Evolutionary conservation across 2,888 invertebrate species (phyloP).

Genomic region (Drosophila paracracens): DNA sequence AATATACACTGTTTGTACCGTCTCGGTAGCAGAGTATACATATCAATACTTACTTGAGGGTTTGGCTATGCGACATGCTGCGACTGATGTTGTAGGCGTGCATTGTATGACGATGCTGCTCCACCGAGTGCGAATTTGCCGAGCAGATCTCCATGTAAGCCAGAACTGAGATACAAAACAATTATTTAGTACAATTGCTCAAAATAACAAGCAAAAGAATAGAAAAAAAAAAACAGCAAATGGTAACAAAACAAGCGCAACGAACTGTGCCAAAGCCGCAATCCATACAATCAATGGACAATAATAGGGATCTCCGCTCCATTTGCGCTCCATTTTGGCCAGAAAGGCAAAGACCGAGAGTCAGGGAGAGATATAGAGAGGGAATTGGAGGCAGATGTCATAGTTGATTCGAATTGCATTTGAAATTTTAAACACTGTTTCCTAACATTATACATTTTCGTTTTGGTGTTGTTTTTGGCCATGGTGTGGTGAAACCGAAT

Average conservation of each 20-base stretch:
- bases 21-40: neutral
- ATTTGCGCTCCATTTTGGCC: slow-evolving; percentile 19
- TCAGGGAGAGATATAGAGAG: neutral
- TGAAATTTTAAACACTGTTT: neutral
- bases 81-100: slow-evolving; percentile 88
- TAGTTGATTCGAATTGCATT: neutral
- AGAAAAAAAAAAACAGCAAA: neutral
- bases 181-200: slow-evolving; percentile 20
- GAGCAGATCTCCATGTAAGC: slow-evolving; percentile 98
- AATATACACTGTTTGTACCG: neutral
- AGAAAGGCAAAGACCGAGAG: neutral
- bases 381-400: neutral
- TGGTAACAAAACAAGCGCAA: slow-evolving; percentile 17
- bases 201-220: neutral
- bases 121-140: slow-evolving; percentile 89
- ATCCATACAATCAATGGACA: slow-evolving; percentile 20
- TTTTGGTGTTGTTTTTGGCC: neutral
- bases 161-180: slow-evolving; percentile 88
- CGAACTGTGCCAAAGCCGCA: slow-evolving; percentile 21
- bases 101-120: slow-evolving; percentile 94
- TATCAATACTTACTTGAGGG: slow-evolving; percentile 83
- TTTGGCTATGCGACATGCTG: slow-evolving; percentile 85
- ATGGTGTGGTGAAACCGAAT: neutral
- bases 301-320: slow-evolving; percentile 25
- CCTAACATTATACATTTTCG: neutral